A percentile compares a stretch with the other conserved stretches of the same genome.
Conservation (phyloP, 2,113 vertebrate species). For the Cyprinus carpio region DNA sequence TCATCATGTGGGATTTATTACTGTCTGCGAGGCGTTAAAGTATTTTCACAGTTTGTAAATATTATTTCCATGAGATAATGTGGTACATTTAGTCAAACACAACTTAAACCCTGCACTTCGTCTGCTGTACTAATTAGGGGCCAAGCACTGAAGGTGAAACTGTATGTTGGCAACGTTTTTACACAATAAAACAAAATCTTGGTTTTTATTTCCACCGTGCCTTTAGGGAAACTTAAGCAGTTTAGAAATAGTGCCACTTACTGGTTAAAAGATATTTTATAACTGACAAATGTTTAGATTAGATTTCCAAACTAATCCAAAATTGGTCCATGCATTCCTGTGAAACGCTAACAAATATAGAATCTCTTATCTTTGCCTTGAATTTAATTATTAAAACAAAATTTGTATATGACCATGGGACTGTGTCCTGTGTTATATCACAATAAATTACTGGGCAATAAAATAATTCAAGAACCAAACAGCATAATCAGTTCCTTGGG, state of each 20-base stretch:
- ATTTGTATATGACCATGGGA: neutral
- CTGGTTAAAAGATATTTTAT: neutral
- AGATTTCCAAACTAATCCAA: neutral
- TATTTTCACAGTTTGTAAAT: conserved; percentile 23
- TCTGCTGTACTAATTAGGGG: neutral
- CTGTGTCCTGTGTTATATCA: neutral
- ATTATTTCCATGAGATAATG: conserved; percentile 5
- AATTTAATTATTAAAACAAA: neutral
- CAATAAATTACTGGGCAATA: neutral
- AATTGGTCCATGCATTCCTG: no score
- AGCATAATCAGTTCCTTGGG: neutral
- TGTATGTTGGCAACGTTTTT: neutral
- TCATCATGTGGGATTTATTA: conserved; percentile 20
- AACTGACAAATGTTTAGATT: neutral
- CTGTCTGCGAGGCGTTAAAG: neutral
- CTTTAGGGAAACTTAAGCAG: neutral
- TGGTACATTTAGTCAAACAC: neutral
- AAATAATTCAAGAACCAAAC: neutral
- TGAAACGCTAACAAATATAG: neutral
- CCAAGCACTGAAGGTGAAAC: neutral
- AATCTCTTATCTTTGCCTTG: neutral
- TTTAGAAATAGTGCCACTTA: neutral
- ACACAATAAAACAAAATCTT: neutral
- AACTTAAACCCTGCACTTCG: no score
- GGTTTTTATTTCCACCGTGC: neutral